Evolutionary conservation across 2,113 vertebrate species (phyloP), one percentile per base, ranked within the genome.

Genomic region (Entelurus aequoreus): DNA sequence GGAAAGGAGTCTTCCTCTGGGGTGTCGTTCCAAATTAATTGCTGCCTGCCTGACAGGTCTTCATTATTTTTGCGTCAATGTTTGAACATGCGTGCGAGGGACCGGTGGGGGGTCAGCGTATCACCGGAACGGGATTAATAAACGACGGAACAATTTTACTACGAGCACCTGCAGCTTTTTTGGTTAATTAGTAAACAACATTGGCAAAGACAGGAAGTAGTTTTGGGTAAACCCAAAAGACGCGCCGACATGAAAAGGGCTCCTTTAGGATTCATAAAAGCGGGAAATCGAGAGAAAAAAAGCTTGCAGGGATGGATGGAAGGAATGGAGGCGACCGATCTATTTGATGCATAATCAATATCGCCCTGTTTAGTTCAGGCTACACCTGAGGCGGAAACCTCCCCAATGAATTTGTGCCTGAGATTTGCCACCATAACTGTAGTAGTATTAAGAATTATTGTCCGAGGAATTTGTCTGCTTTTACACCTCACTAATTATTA

Each of bases 341-440:
- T 28, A 28, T 28, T 28, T 28, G 28, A 28, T 28, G 28, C 4
- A 0, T 28, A 76, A 75, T 78, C 71, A 66, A 53, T 74, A 51
- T 78, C 69, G 60, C 40, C 49, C 57, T 70, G 63, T 78, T 57
- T 62, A 60, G 60, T 62, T 42, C 54, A 69, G 74, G 80, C 77
- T 75, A 78, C 54, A 52, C 5, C 28, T 44, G 68, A 80, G 78
- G 75, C 77, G 68, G 80, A 77, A 50, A 62, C 75, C 72, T 76
- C 77, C 63, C 76, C 42, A 68, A 38, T 74, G 70, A 76, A 75
- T 75, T 63, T 19, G 35, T 55, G 51, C 16, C 10, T 40, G 56
- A 64, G 67, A 79, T 81, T 71, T 50, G 74, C 82, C 66, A 62
- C 51, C 65, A 37, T 79, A 63, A 81, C 76, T 60, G 63, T 62